phyloP scores from a whole-genome alignment of 2,797 vertebrate genomes.

The Sarcoramphus papa region DNA sequence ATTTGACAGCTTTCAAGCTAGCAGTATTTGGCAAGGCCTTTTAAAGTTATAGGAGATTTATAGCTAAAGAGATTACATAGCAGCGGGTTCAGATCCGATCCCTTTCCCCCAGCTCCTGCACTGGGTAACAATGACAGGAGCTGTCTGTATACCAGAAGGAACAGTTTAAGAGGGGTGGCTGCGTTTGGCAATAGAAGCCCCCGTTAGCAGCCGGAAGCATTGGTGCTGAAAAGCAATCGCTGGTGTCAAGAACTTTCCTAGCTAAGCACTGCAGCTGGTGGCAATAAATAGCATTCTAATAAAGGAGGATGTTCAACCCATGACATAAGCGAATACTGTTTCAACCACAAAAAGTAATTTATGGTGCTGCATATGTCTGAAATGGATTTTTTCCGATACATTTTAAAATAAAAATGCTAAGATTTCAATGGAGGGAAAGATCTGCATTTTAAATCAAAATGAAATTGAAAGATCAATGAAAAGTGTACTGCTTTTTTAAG shows the following conservation, averaged over 20 bases:
- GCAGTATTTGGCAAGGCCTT: slow-evolving; percentile 46
- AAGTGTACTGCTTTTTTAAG: slow-evolving; percentile 65
- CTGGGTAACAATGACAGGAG: slow-evolving; percentile 62
- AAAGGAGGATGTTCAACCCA: slow-evolving; percentile 76
- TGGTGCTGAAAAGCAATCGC: slow-evolving; percentile 89
- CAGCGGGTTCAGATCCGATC: slow-evolving; percentile 16
- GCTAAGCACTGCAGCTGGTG: slow-evolving; percentile 87
- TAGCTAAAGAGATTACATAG: slow-evolving; percentile 51
- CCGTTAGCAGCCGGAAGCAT: slow-evolving; percentile 85
- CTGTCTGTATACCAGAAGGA: slow-evolving; percentile 69
- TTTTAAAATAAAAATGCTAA: slow-evolving; percentile 72
- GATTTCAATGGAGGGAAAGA: slow-evolving; percentile 70
- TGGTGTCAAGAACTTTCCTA: slow-evolving; percentile 90
- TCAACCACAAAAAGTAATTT: slow-evolving; percentile 82
- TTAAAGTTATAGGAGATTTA: slow-evolving; percentile 61
- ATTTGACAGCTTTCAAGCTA: slow-evolving; percentile 55
- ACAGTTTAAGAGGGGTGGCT: slow-evolving; percentile 66
- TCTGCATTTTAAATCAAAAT: slow-evolving; percentile 75
- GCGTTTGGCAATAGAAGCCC: slow-evolving; percentile 70
- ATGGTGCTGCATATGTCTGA: slow-evolving; percentile 65
- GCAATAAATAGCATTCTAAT: slow-evolving; percentile 91
- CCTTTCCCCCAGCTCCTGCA: slow-evolving; percentile 27
- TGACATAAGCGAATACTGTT: slow-evolving; percentile 82
- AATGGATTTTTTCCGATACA: slow-evolving; percentile 67
- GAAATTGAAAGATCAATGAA: slow-evolving; percentile 72